A percentile compares a stretch with the other conserved stretches of the same genome.
Evolutionary conservation across 92 coral and sea anemone genomes (phyloP).

Genomic region (Umimayanthus kanabou): DNA sequence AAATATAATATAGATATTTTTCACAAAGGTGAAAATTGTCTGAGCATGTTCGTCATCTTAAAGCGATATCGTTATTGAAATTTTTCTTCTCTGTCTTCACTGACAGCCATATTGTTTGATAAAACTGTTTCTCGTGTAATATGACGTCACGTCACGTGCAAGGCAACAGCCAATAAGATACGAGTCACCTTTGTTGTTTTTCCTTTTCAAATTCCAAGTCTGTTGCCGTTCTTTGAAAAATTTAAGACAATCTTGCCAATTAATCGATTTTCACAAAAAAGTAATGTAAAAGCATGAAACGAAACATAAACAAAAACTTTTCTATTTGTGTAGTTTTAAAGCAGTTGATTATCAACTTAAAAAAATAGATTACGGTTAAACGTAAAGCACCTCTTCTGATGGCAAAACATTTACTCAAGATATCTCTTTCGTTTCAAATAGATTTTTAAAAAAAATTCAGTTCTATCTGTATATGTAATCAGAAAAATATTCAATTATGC

Average conservation of each 20-base stretch:
- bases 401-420: neutral
- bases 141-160: neutral
- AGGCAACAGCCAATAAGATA: neutral
- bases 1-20: neutral
- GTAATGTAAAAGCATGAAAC: neutral
- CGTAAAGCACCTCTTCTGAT: neutral
- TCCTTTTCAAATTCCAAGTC: neutral
- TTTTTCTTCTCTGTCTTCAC: neutral
- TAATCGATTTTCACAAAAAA: neutral
- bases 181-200: neutral
- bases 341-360: neutral
- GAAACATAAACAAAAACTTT: too few species aligned
- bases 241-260: neutral
- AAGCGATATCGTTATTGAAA: neutral
- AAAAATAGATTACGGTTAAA: neutral
- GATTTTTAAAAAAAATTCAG: neutral
- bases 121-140: neutral
- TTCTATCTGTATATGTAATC: neutral
- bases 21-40: neutral
- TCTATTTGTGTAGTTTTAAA: neutral
- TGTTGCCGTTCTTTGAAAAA: neutral
- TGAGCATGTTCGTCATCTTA: neutral
- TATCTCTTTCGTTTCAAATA: neutral
- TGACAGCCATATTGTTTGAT: neutral
- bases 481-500: neutral